A percentile compares a stretch with the other conserved stretches of the same genome.
Conservation (phyloP, 2,113 vertebrate species). For the Ptychochromis oligacanthus region DNA sequence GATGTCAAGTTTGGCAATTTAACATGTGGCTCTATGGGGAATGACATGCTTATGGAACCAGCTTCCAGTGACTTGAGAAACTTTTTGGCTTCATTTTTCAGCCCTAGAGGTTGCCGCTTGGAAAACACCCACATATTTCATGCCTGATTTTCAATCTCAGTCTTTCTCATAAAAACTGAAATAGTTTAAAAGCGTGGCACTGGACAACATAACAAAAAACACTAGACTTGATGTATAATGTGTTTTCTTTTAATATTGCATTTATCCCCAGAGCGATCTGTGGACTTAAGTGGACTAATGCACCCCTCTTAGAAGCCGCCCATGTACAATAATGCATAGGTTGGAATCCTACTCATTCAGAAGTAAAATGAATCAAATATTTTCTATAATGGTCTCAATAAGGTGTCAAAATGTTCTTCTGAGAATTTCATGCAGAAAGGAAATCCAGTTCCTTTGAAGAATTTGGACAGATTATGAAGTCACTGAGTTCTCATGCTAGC, state of each 20-base stretch:
- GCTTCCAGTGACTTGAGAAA: not conserved
- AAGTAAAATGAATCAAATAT: not conserved
- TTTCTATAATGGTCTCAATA: not conserved
- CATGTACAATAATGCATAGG: not conserved
- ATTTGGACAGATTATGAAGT: not conserved
- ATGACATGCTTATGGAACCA: no score
- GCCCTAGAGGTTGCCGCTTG: not conserved
- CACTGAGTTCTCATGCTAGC: not conserved
- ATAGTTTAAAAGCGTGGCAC: not conserved
- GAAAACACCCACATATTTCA: not conserved
- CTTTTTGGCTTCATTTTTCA: not conserved
- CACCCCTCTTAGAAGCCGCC: not conserved
- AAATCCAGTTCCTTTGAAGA: not conserved
- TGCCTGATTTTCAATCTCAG: not conserved
- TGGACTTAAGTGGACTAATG: not conserved
- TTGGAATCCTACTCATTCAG: not conserved
- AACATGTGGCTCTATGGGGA: not conserved
- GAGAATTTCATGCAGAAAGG: not conserved
- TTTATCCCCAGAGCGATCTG: not conserved
- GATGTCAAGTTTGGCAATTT: not conserved
- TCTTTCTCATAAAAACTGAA: not conserved
- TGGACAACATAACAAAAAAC: not conserved
- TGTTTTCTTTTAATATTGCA: not conserved
- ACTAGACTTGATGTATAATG: not conserved
- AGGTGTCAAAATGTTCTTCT: not conserved